Conservation (phyloP, 2,113 vertebrate genomes). For the Pontoporia blainvillei region DNA sequence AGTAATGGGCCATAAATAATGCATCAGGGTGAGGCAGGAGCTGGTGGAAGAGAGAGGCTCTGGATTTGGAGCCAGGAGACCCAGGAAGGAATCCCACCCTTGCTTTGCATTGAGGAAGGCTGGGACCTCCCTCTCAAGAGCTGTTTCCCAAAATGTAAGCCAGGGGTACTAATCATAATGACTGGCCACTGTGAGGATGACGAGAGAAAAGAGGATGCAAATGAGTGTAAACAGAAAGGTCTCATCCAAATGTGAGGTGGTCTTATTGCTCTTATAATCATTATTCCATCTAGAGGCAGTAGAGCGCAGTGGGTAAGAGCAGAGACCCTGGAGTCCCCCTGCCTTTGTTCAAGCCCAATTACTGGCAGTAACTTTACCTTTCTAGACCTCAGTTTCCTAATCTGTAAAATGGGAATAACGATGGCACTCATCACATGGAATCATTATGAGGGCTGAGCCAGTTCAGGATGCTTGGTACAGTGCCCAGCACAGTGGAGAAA, state of each 20-base stretch:
- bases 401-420: neutral
- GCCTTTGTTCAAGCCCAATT: neutral
- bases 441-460: neutral
- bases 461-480: neutral
- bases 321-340: neutral
- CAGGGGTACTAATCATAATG: neutral
- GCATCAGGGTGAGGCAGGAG: neutral
- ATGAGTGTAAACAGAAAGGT: neutral
- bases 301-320: neutral
- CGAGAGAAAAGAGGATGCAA: neutral
- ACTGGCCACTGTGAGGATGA: neutral
- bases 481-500: neutral
- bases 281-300: neutral
- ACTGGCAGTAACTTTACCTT: neutral
- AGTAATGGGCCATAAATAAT: conserved; percentile 55
- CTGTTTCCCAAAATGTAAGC: neutral
- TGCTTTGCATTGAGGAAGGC: neutral
- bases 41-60: neutral
- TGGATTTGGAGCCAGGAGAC: neutral
- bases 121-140: neutral
- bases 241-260: neutral
- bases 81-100: neutral
- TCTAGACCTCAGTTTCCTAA: neutral
- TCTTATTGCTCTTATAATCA: neutral
- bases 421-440: neutral